phyloP scores from a whole-genome alignment of 2,888 invertebrate species.

The Doris montereyensis region DNA sequence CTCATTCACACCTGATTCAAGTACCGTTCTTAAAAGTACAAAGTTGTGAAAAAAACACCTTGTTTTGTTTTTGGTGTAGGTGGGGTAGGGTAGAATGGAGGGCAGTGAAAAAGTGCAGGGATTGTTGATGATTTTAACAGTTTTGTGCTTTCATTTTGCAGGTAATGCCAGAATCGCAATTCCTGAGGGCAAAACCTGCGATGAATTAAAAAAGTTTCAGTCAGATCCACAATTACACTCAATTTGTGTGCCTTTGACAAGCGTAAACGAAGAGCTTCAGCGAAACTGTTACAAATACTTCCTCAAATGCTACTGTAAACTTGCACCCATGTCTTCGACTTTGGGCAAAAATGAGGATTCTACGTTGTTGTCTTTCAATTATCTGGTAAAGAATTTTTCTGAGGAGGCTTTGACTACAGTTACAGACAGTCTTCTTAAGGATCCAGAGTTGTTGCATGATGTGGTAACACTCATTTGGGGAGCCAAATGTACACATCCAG shows the following conservation, averaged over 20 bases:
- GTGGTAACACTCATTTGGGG: background rate
- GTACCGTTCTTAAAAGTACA: too few relatives aligned
- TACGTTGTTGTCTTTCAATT: slow-evolving; percentile 23
- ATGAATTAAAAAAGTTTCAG: slow-evolving; percentile 50
- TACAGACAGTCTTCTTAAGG: background rate
- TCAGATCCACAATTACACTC: slow-evolving; percentile 46
- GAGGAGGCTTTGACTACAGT: slow-evolving; percentile 15
- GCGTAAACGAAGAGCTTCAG: slow-evolving; percentile 49
- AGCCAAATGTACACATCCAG: background rate
- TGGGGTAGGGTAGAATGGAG: too few relatives aligned
- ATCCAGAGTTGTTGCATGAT: background rate
- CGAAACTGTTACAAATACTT: slow-evolving; percentile 52
- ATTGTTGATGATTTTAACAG: too few relatives aligned
- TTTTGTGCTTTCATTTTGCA: too few relatives aligned
- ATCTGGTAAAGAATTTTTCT: slow-evolving; percentile 38
- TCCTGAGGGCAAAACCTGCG: slow-evolving; percentile 46
- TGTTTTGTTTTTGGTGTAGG: too few relatives aligned
- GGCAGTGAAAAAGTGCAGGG: too few relatives aligned
- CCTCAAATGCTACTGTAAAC: slow-evolving; percentile 51
- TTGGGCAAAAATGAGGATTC: background rate
- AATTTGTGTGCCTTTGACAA: slow-evolving; percentile 45
- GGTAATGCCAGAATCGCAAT: slow-evolving; percentile 53
- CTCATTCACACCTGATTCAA: too few relatives aligned
- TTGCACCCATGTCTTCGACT: slow-evolving; percentile 44
- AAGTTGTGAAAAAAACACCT: too few relatives aligned